A percentile compares a stretch with the other conserved stretches of the same genome.
phyloP scores from a whole-genome alignment of 64 coral and sea anemone genomes.

The Porites australiensis region DNA sequence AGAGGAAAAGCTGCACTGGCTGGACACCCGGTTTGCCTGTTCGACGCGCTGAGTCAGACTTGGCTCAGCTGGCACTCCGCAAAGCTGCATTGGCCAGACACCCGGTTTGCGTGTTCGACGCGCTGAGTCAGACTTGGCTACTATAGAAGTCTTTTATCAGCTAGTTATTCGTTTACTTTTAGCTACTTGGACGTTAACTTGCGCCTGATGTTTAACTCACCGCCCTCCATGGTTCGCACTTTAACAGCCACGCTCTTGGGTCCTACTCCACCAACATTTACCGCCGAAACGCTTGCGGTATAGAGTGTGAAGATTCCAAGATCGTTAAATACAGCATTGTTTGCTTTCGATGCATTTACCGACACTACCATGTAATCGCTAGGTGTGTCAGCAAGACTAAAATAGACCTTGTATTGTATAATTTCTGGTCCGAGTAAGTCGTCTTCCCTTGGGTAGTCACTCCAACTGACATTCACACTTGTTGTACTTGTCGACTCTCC shows the following conservation, averaged over 20 bases:
- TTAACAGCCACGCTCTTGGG: neutral
- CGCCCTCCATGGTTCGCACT: slow-evolving; percentile 1
- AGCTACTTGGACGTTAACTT: neutral
- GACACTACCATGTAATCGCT: neutral
- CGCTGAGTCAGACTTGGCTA: too few species aligned
- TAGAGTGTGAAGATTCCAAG: slow-evolving; percentile 7
- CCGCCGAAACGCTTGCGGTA: neutral
- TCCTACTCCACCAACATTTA: neutral
- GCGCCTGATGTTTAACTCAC: neutral
- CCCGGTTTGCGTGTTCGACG: too few species aligned
- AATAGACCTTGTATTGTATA: neutral
- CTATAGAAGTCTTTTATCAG: too few species aligned
- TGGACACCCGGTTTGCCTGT: too few species aligned
- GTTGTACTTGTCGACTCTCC: neutral
- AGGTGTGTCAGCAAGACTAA: neutral
- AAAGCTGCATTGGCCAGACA: too few species aligned
- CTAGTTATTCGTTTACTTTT: too few species aligned
- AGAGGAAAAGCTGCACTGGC: too few species aligned
- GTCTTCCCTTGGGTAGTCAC: too few species aligned
- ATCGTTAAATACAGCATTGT: neutral
- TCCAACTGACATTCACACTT: slow-evolving; percentile 1
- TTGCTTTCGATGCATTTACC: neutral
- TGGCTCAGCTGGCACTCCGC: too few species aligned
- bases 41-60: too few species aligned
- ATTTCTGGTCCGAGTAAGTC: too few species aligned